These are phyloP conservation scores for Drosophila obscura DNA, from an alignment of 1,140 invertebrate genomes.

Conservation along the genomic window DNA sequence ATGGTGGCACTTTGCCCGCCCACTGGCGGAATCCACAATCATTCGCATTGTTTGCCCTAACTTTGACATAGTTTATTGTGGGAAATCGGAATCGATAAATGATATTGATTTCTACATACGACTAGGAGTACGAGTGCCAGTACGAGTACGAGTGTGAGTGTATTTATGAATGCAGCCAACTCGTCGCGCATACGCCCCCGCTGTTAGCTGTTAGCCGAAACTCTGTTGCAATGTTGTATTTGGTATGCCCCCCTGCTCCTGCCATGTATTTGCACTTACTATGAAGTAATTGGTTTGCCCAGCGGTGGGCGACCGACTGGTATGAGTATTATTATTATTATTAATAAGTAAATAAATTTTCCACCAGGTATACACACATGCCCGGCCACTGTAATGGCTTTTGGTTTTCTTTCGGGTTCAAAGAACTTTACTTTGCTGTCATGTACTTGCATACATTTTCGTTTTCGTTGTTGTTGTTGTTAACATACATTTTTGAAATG, in stretches of 20 bases:
- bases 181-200: conserved; percentile 56
- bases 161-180: conserved; percentile 14
- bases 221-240: conserved; percentile 9
- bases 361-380: conserved; percentile 12
- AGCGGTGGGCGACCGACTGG: conserved; percentile 10
- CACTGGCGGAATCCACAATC: conserved; percentile 38
- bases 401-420: conserved; percentile 45
- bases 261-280: conserved; percentile 57
- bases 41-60: conserved; percentile 67
- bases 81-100: conserved; percentile 60
- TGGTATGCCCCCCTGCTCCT: conserved; percentile 9
- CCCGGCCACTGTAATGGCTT: background rate
- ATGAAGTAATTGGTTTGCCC: conserved; percentile 65
- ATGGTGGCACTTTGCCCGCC: conserved; percentile 44
- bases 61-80: conserved; percentile 71
- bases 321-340: conserved; percentile 41
- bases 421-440: conserved; percentile 61
- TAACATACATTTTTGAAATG: conserved; percentile 46
- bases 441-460: conserved; percentile 44
- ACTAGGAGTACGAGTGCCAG: too few species aligned
- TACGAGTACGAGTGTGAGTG: too few species aligned
- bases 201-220: conserved; percentile 1
- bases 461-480: conserved; percentile 8
- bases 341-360: conserved; percentile 68
- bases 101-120: conserved; percentile 56